Evolutionary conservation across 2,888 invertebrate species (phyloP), one percentile per base, ranked within the genome.

Genomic region (Drosophila atroscutellata): DNA sequence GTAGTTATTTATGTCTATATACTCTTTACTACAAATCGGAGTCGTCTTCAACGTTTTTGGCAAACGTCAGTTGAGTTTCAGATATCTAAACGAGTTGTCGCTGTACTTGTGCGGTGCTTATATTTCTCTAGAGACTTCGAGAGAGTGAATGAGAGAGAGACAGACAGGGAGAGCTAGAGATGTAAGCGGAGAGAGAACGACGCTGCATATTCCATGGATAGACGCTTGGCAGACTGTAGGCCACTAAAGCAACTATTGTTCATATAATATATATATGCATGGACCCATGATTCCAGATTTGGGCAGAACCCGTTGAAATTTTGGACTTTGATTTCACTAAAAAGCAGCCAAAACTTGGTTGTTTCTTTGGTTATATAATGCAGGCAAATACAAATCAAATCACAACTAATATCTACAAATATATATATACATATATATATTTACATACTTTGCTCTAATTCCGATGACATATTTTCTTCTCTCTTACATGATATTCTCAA

Each of bases 221-320:
- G 72, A 60, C 65, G 75, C 7, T 55, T 73, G 32, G 50, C 81
- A 5, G 78, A 74, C 60, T 76, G 81, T 83, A 73, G 57, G 65
- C 18, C 15, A 26, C 28, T 3, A n/a, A 28, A 30, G n/a, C 2
- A 28, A 36, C 36, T 39, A 32, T 50, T 28, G 11, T 24, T 24
- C 20, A 24, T 15, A 3, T 24, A 2, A 45, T 15, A 51, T 51
- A 15, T 32, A 1, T 20, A 13, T 13, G 20, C n/a, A 39, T 9
- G 9, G 39, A 39, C 32, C 32, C 32, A 32, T 32, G 11, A 11
- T 2, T 11, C 20, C 45, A 7, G 3, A 45, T 45, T 20, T 45
- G 45, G 20, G 13, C 45, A 45, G 13, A 24, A 20, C 7, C 7
- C 7, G 45, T 1, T 15, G 20, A 4, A 24, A 45, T 13, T 20